Conservation (phyloP, 2,797 vertebrate genomes). For the Epinephelus awoara region DNA sequence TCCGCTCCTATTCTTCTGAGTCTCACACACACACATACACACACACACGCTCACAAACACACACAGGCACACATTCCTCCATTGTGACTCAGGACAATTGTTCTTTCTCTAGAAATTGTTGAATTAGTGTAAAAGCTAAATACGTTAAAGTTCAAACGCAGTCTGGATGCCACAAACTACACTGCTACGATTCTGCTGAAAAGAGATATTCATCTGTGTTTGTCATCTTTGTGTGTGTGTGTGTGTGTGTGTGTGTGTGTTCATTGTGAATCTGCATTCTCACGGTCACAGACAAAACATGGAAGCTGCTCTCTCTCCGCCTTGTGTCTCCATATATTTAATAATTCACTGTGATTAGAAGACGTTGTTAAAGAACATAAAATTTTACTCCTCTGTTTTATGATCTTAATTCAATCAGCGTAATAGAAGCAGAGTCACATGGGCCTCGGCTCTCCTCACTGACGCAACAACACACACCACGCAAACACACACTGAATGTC, state of each 20-base stretch:
- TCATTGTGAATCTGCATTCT: constrained; percentile 43
- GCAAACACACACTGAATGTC: neutral
- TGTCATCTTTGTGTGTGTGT: neutral
- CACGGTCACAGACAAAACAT: constrained; percentile 19
- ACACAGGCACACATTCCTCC: constrained; percentile 52
- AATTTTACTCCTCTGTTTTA: constrained; percentile 45
- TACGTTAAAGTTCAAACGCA: constrained; percentile 51
- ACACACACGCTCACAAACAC: constrained; percentile 21
- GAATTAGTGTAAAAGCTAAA: constrained; percentile 66
- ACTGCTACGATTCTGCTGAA: constrained; percentile 36
- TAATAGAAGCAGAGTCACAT: constrained; percentile 49
- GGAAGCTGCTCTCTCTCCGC: neutral
- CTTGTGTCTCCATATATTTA: constrained; percentile 26
- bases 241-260: constrained; percentile 9
- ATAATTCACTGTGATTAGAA: constrained; percentile 38
- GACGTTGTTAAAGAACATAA: constrained; percentile 60
- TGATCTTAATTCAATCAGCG: constrained; percentile 64
- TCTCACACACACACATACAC: constrained; percentile 10
- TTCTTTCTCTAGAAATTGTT: constrained; percentile 61
- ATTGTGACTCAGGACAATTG: constrained; percentile 44
- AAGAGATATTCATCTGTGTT: constrained; percentile 29
- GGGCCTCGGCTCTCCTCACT: constrained; percentile 3
- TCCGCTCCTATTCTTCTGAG: constrained; percentile 25
- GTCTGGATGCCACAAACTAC: constrained; percentile 45
- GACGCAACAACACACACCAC: constrained; percentile 5